A percentile compares a stretch with the other conserved stretches of the same genome.
Conservation (phyloP, 1,140 invertebrate species). For the Drosophila ogumai region DNA sequence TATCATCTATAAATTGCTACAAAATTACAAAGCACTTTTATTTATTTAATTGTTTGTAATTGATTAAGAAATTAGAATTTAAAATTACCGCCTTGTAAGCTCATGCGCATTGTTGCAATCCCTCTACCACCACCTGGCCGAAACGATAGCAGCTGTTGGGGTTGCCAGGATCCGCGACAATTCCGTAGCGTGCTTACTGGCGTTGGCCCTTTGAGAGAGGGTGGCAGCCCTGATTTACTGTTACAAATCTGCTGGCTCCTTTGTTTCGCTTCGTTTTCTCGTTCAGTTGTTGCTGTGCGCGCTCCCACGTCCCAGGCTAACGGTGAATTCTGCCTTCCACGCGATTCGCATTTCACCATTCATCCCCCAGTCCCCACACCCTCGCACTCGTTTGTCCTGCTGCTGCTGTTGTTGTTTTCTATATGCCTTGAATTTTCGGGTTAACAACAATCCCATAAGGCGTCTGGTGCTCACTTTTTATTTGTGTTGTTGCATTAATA, state of each 20-base stretch:
- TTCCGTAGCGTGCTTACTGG: slow-evolving; percentile 7
- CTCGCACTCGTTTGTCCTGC: slow-evolving; percentile 25
- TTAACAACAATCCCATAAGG: slow-evolving; percentile 24
- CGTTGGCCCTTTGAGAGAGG: not conserved
- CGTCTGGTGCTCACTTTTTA: not conserved
- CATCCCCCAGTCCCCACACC: slow-evolving; percentile 9
- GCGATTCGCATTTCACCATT: slow-evolving; percentile 25
- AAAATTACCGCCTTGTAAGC: slow-evolving; percentile 2
- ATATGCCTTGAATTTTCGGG: slow-evolving; percentile 42
- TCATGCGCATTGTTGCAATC: slow-evolving; percentile 12
- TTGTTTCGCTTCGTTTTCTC: slow-evolving; percentile 36
- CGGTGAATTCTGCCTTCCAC: slow-evolving; percentile 29
- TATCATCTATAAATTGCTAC: not conserved
- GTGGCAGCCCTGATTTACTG: slow-evolving; percentile 23
- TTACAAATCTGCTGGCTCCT: slow-evolving; percentile 35
- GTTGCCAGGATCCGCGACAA: slow-evolving; percentile 15
- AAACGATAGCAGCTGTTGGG: slow-evolving; percentile 22
- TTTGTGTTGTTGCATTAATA: not conserved
- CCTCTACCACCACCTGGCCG: not conserved
- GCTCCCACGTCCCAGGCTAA: slow-evolving; percentile 47
- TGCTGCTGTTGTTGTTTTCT: slow-evolving; percentile 43
- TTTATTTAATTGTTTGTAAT: not conserved
- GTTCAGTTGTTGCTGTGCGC: slow-evolving; percentile 61
- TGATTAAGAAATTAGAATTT: not conserved
- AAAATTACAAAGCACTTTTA: not conserved